Evolutionary conservation across 2,797 vertebrate genomes (phyloP).

Genomic region (Pangasius mekongensis): DNA sequence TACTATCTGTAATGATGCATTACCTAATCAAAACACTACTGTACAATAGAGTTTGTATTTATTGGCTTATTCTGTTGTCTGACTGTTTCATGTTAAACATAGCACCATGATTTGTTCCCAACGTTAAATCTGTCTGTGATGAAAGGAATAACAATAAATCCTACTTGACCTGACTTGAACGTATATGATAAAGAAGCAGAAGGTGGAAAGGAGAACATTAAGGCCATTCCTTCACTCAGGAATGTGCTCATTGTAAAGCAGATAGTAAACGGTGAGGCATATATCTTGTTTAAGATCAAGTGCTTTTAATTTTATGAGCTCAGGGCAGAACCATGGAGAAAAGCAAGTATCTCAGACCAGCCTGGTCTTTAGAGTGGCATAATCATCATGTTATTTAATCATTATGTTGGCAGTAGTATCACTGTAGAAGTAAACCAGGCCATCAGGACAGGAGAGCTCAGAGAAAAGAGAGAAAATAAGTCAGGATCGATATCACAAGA

Average conservation of each 20-base stretch:
- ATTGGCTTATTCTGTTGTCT: neutral
- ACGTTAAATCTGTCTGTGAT: neutral
- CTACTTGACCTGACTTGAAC: neutral
- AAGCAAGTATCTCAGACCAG: neutral
- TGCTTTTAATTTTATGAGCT: conserved; percentile 11
- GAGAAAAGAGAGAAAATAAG: neutral
- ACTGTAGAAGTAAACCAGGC: neutral
- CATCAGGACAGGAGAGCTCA: neutral
- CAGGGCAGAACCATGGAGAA: neutral
- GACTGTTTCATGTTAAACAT: neutral
- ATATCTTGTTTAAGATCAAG: neutral
- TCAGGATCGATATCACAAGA: neutral
- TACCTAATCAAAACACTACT: neutral
- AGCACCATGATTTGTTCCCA: neutral
- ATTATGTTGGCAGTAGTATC: neutral
- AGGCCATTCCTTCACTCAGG: neutral
- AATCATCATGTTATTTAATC: conserved; percentile 21
- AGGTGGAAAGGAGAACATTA: neutral
- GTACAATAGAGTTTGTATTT: neutral
- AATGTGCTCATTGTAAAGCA: neutral
- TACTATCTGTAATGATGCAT: neutral
- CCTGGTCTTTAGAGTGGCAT: neutral
- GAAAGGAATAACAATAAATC: neutral
- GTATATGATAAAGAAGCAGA: neutral
- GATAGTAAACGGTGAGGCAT: neutral